A percentile compares a stretch with the other conserved stretches of the same genome.
phyloP scores from a whole-genome alignment of 2,797 vertebrate species.

The Nannoperca australis region DNA sequence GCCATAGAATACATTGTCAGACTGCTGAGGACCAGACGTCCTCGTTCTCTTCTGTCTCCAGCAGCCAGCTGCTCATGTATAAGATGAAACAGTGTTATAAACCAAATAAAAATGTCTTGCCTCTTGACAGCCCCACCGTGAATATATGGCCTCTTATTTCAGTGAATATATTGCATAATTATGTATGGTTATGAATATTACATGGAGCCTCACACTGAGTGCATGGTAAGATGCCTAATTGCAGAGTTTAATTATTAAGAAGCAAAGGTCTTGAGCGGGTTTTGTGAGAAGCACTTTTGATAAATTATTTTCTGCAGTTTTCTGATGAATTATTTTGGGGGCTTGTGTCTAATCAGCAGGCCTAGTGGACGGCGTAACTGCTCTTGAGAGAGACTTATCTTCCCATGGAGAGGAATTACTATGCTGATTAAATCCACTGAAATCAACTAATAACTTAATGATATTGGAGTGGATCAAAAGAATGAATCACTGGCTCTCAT shows the following conservation, averaged over 20 bases:
- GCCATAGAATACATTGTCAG: slow-evolving; percentile 48
- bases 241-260: slow-evolving; percentile 92
- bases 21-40: slow-evolving; percentile 67
- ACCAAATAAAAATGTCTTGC: slow-evolving; percentile 87
- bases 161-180: slow-evolving; percentile 87
- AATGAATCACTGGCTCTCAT: slow-evolving; percentile 64
- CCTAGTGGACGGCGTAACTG: slow-evolving; percentile 88
- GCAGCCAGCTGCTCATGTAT: slow-evolving; percentile 76
- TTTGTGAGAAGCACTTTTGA: slow-evolving; percentile 87
- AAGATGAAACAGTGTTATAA: slow-evolving; percentile 85
- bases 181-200: slow-evolving; percentile 88
- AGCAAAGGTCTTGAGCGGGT: slow-evolving; percentile 84
- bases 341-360: slow-evolving; percentile 90
- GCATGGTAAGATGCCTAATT: slow-evolving; percentile 88
- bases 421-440: slow-evolving; percentile 90
- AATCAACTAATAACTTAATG: slow-evolving; percentile 88
- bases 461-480: slow-evolving; percentile 82
- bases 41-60: slow-evolving; percentile 64
- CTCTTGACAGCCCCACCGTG: slow-evolving; percentile 82
- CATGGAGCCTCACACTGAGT: slow-evolving; percentile 83
- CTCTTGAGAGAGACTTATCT: slow-evolving; percentile 89
- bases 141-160: slow-evolving; percentile 84
- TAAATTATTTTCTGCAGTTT: slow-evolving; percentile 93
- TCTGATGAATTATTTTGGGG: slow-evolving; percentile 90
- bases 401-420: slow-evolving; percentile 88